Conservation (phyloP, 2,113 vertebrate species). For the Ceuthmochares aereus region DNA sequence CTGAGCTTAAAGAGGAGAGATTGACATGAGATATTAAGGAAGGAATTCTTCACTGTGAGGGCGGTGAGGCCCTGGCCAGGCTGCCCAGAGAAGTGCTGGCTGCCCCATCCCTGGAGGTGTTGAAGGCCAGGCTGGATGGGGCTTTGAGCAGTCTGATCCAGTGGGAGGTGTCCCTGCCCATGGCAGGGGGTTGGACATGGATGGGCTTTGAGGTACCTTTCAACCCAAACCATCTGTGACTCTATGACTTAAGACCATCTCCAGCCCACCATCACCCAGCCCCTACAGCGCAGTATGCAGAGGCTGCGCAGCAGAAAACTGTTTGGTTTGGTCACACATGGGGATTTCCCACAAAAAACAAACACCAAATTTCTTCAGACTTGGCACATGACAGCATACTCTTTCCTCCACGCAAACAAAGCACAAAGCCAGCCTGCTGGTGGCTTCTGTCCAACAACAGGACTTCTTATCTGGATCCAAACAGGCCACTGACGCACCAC, state of each 20-base stretch:
- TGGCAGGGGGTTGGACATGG: too few species aligned
- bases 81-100: too few species aligned
- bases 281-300: fast-evolving
- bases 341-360: background rate
- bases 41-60: too few species aligned
- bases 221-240: too few species aligned
- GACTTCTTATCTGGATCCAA: background rate
- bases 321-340: background rate
- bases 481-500: background rate
- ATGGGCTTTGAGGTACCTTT: too few species aligned
- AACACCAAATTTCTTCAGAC: background rate
- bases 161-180: too few species aligned
- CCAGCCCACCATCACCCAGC: fast-evolving
- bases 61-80: too few species aligned
- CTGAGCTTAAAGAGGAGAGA: too few species aligned
- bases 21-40: too few species aligned
- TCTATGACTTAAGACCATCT: background rate
- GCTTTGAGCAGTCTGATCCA: too few species aligned
- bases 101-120: too few species aligned
- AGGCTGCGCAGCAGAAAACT: background rate
- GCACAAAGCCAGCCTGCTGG: background rate
- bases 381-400: fast-evolving
- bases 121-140: too few species aligned
- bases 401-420: background rate
- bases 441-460: background rate